Conservation (phyloP, 2,797 vertebrate species). For the Setipinna tenuifilis region DNA sequence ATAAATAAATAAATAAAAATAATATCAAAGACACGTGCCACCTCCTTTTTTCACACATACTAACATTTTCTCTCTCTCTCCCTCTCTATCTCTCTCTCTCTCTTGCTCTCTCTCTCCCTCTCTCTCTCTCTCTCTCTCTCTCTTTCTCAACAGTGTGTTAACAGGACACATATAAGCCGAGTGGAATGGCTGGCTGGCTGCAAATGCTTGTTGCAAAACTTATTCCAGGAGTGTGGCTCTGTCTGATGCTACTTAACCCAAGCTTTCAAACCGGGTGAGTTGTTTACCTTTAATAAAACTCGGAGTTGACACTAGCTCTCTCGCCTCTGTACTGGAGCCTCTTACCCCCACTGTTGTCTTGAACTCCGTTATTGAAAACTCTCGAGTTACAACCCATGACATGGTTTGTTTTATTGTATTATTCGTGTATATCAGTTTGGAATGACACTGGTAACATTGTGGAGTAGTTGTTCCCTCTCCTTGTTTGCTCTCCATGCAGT, state of each 20-base stretch:
- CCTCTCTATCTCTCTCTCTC: too few species aligned
- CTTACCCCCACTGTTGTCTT: not conserved
- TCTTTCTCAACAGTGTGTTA: not conserved
- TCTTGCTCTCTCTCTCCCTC: too few species aligned
- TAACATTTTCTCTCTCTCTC: too few species aligned
- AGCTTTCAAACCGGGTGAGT: constrained; percentile 16
- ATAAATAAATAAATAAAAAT: not conserved
- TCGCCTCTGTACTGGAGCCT: not conserved
- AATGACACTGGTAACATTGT: not conserved
- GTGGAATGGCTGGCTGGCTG: not conserved
- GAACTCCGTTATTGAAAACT: not conserved
- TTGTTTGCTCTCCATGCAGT: not conserved
- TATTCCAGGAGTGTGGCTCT: not conserved
- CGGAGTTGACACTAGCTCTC: not conserved
- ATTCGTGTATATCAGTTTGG: not conserved
- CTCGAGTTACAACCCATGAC: not conserved
- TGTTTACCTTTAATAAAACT: not conserved
- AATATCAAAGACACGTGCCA: not conserved
- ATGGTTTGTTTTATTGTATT: not conserved
- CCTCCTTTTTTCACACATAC: too few species aligned
- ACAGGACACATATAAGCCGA: not conserved
- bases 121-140: too few species aligned
- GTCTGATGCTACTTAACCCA: not conserved
- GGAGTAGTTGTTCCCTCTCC: not conserved
- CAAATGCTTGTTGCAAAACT: constrained; percentile 1